Percentiles rank a stretch among this genome's conserved stretches.
phyloP scores from a whole-genome alignment of 1,140 invertebrate genomes.

The Drosophila asahinai region DNA sequence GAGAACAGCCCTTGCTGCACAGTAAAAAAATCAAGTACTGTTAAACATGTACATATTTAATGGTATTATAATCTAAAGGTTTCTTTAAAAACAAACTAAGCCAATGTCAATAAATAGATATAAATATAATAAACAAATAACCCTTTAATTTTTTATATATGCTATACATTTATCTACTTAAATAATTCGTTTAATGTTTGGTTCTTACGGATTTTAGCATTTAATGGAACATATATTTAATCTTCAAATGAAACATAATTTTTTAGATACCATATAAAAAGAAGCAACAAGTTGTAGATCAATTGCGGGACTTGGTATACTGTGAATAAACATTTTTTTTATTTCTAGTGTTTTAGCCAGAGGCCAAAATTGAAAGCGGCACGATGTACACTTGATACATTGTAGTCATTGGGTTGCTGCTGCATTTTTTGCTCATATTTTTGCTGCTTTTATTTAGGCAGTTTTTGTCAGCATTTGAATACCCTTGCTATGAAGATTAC shows the following conservation, averaged over 20 bases:
- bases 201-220: too few relatives aligned
- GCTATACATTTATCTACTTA: too few relatives aligned
- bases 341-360: constrained; percentile 18
- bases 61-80: too few relatives aligned
- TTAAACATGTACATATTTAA: not conserved
- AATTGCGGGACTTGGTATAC: not conserved
- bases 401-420: constrained; percentile 13
- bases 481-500: constrained; percentile 6
- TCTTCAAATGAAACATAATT: too few relatives aligned
- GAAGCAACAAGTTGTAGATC: too few relatives aligned
- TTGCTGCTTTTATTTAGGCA: not conserved
- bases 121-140: too few relatives aligned
- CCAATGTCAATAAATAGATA: too few relatives aligned
- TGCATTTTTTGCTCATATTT: constrained; percentile 11
- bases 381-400: constrained; percentile 54
- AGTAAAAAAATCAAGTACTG: not conserved
- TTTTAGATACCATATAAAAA: too few relatives aligned
- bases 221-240: too few relatives aligned
- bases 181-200: too few relatives aligned
- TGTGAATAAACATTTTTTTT: not conserved
- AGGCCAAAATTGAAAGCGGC: constrained; percentile 59
- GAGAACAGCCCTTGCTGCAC: constrained; percentile 12
- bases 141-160: too few relatives aligned
- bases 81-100: too few relatives aligned
- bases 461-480: constrained; percentile 16